These are phyloP conservation scores for Caenorhabditis sulstoni DNA, from an alignment of 2,888 invertebrate species.

Conservation along the genomic window DNA sequence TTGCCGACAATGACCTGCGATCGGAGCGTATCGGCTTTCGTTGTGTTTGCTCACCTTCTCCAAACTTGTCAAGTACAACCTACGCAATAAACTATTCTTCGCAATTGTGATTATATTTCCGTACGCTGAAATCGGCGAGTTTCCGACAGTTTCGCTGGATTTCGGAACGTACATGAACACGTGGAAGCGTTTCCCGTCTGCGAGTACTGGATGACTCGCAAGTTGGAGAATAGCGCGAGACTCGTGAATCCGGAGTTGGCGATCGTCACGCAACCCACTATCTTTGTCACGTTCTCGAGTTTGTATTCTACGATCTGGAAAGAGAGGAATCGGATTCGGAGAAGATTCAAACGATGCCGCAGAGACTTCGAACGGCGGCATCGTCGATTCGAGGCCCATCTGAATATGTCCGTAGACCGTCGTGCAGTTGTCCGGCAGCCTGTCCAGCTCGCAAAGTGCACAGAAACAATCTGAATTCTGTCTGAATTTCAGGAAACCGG, in stretches of 20 bases:
- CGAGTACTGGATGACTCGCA: conserved; percentile 38
- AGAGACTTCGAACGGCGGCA: conserved; percentile 54
- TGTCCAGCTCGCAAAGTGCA: conserved; percentile 43
- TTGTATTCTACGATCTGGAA: conserved; percentile 52
- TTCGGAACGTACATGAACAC: conserved; percentile 34
- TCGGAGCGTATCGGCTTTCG: conserved; percentile 26
- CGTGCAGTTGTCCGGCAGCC: conserved; percentile 51
- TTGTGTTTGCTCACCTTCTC: conserved; percentile 45
- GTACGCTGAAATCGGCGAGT: conserved; percentile 37
- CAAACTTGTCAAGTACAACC: conserved; percentile 41
- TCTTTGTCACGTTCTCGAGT: conserved; percentile 37
- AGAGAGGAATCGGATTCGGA: too few species aligned
- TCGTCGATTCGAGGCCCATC: conserved; percentile 54
- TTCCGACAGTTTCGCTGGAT: too few species aligned
- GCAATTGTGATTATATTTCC: conserved; percentile 53
- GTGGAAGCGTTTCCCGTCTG: conserved; percentile 26
- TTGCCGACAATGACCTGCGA: conserved; percentile 24
- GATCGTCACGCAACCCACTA: conserved; percentile 52
- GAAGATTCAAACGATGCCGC: not conserved
- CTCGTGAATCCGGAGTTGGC: conserved; percentile 55
- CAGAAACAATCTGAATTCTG: conserved; percentile 43
- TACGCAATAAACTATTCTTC: conserved; percentile 49
- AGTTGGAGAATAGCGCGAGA: conserved; percentile 37
- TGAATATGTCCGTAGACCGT: conserved; percentile 46
- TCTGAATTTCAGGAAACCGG: too few species aligned